These are phyloP conservation scores for Callospermophilus lateralis DNA, from an alignment of 2,113 vertebrate species.

Conservation along the genomic window DNA sequence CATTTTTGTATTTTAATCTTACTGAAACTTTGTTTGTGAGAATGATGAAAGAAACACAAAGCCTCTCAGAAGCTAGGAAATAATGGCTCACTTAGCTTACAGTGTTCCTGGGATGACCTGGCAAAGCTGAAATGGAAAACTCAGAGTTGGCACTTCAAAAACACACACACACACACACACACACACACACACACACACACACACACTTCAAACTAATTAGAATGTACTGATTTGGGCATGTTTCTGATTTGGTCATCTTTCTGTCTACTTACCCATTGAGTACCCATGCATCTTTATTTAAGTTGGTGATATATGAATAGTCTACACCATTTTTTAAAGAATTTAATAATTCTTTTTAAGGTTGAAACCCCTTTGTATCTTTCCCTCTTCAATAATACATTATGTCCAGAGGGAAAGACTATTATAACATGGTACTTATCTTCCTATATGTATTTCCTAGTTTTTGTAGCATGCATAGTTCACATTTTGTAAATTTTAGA, in stretches of 20 bases:
- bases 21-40: background rate
- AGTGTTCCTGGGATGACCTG: background rate
- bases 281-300: background rate
- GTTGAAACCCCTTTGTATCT: background rate
- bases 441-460: background rate
- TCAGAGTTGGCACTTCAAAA: background rate
- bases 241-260: too few species aligned
- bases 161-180: background rate
- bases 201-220: background rate
- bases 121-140: background rate
- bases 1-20: slow-evolving; percentile 18
- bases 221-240: background rate
- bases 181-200: background rate
- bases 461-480: background rate
- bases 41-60: background rate
- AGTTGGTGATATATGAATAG: background rate
- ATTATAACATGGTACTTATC: background rate
- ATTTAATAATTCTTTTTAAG: background rate
- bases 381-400: background rate
- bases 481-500: background rate
- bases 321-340: background rate
- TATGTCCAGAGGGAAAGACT: background rate
- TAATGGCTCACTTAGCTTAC: background rate
- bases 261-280: background rate
- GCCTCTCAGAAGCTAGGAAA: background rate